Base-by-base conservation (phyloP, 2,797 vertebrate genomes). In the Ceyx erithaca region DNA sequence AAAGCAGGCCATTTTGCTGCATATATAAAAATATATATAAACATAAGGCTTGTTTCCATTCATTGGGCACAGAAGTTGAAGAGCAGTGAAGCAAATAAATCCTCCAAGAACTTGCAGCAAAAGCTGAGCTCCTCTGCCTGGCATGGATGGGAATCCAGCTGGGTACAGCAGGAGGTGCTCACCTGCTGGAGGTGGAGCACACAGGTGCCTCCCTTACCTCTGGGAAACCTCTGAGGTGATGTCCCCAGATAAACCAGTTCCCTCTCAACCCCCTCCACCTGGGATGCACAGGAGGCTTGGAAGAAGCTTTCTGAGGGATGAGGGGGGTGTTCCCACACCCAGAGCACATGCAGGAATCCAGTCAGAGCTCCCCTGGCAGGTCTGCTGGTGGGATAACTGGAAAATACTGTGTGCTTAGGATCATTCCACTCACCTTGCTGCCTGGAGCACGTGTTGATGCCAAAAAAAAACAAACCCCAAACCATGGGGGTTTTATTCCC, bases 311-410 rank as follows among this genome's bases (percentile, higher is more conserved):
- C 26, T 22, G 13, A 71, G 43, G 20, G 7, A 35, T 10, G 23
- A 92, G 35, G 26, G 45, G 41, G 63, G 22, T 49, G 22, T 25
- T 70, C 26, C 67, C 6, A 7, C 64, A 49, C 40, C 7, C 31
- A 64, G 19, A 62, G 20, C 30, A 23, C 22, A 15, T 0, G 0
- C 20, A n/a, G 52, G 31, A 54, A 55, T 15, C 19, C 52, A 3
- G 8, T 11, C 31, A 54, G 17, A 52, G 3, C 14, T 46, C 30
- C 69, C 22, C 59, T 20, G 28, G 13, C 8, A 10, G 37, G 12
- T 22, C 14, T 2, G 0, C 25, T 8, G 22, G 48, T 33, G 25
- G 22, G 41, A 23, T 7, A 6, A 33, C 13, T 51, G 41, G 31
- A 30, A 48, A 40, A 49, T 17, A 35, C 3, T 15, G 17, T 63